phyloP scores from a whole-genome alignment of 2,797 vertebrate genomes.

The Sitta carolinensis region DNA sequence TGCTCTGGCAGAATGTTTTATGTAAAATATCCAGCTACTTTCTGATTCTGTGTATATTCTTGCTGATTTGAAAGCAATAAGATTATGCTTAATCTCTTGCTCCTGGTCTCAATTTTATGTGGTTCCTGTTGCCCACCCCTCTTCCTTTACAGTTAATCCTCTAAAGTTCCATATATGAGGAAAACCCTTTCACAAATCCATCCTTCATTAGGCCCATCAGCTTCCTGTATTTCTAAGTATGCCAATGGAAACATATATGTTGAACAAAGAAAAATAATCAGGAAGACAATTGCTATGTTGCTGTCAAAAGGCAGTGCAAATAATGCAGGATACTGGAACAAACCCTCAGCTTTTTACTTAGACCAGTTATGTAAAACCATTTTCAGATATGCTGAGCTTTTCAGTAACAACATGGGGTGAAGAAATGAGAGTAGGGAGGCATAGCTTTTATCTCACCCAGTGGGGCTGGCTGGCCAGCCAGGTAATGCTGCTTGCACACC shows the following conservation, averaged over 20 bases:
- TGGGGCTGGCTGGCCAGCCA: background rate
- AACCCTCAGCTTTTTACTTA: background rate
- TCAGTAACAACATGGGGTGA: background rate
- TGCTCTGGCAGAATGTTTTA: constrained; percentile 1
- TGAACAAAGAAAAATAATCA: background rate
- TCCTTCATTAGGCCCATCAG: background rate
- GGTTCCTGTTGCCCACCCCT: background rate
- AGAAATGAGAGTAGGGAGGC: background rate
- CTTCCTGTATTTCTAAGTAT: background rate
- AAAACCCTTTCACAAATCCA: background rate
- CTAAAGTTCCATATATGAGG: background rate
- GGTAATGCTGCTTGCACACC: background rate
- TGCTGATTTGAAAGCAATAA: constrained; percentile 14
- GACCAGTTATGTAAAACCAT: background rate
- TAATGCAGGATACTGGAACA: background rate
- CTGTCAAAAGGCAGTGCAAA: background rate
- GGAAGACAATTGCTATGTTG: background rate
- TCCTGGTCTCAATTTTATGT: background rate
- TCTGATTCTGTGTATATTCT: background rate
- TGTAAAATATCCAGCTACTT: background rate
- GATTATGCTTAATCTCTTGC: background rate
- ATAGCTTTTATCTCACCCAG: background rate
- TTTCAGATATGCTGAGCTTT: background rate
- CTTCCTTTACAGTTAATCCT: background rate
- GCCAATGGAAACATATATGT: background rate